These are phyloP conservation scores for Rhinichthys klamathensis DNA, from an alignment of 2,113 vertebrate species.

Conservation along the genomic window DNA sequence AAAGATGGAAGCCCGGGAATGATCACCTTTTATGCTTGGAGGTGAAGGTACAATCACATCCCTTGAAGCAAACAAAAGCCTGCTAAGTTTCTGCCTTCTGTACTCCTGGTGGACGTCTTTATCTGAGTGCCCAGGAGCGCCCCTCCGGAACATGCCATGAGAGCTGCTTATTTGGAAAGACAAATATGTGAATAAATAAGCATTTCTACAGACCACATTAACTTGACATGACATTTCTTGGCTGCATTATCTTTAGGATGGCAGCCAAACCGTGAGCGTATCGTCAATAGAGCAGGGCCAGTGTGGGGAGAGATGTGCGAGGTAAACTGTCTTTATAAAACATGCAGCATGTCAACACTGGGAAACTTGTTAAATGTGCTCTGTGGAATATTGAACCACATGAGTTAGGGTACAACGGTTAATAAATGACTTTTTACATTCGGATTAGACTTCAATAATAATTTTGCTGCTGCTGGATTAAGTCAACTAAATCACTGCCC, in stretches of 20 bases:
- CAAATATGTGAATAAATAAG: conserved; percentile 58
- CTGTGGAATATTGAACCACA: neutral
- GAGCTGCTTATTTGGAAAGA: conserved; percentile 56
- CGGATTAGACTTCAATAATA: neutral
- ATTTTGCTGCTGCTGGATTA: neutral
- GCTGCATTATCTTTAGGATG: conserved; percentile 34
- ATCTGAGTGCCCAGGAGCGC: conserved; percentile 59
- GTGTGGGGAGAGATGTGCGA: conserved; percentile 8
- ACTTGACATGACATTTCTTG: conserved; percentile 58
- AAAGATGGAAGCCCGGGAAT: conserved; percentile 55
- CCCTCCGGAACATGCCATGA: conserved; percentile 54
- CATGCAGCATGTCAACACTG: neutral
- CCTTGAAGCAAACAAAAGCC: conserved; percentile 40
- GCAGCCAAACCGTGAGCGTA: conserved; percentile 37
- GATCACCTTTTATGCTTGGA: conserved; percentile 51
- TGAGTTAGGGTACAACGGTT: neutral
- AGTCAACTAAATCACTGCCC: neutral
- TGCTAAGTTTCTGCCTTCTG: neutral
- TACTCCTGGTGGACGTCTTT: conserved; percentile 62
- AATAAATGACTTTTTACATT: neutral
- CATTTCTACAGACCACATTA: conserved; percentile 51
- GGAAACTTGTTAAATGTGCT: conserved; percentile 10
- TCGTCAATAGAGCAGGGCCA: conserved; percentile 19
- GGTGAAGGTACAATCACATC: conserved; percentile 34
- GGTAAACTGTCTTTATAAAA: conserved; percentile 18